phyloP scores from a whole-genome alignment of 1,140 invertebrate species.

The Bombus vancouverensis region DNA sequence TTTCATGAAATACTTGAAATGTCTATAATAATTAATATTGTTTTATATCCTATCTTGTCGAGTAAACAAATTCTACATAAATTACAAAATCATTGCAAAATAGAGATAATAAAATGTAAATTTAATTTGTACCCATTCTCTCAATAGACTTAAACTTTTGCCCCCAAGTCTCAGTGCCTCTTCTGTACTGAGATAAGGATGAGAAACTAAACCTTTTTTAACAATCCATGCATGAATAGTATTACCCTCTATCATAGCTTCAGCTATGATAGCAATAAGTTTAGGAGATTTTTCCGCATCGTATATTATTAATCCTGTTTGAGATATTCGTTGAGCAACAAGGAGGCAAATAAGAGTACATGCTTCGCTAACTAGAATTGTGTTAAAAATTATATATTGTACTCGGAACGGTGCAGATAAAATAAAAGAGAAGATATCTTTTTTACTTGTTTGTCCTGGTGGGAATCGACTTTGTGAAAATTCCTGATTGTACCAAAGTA shows the following conservation, averaged over 20 bases:
- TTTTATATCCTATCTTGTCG: background rate
- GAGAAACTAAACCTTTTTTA: constrained; percentile 69
- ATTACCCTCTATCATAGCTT: constrained; percentile 79
- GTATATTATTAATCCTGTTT: constrained; percentile 64
- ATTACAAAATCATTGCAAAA: background rate
- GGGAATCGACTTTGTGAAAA: constrained; percentile 80
- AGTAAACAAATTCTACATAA: background rate
- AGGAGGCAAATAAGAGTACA: constrained; percentile 81
- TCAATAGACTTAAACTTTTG: constrained; percentile 70
- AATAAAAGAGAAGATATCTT: background rate
- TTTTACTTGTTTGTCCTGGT: constrained; percentile 78
- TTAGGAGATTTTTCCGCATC: constrained; percentile 66
- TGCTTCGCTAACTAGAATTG: constrained; percentile 73
- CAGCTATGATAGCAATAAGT: constrained; percentile 74
- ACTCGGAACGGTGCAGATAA: constrained; percentile 55
- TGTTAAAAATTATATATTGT: constrained; percentile 41
- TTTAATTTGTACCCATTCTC: constrained; percentile 78
- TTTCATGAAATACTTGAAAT: constrained; percentile 75
- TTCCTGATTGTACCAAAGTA: constrained; percentile 76
- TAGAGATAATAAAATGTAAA: background rate
- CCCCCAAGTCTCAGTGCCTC: constrained; percentile 76
- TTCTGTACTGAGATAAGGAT: constrained; percentile 76
- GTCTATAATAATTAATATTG: constrained; percentile 65
- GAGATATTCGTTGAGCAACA: constrained; percentile 75
- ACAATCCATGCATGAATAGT: constrained; percentile 73